Evolutionary conservation across 2,888 invertebrate species (phyloP).

Genomic region (Yponomeuta malinellus): DNA sequence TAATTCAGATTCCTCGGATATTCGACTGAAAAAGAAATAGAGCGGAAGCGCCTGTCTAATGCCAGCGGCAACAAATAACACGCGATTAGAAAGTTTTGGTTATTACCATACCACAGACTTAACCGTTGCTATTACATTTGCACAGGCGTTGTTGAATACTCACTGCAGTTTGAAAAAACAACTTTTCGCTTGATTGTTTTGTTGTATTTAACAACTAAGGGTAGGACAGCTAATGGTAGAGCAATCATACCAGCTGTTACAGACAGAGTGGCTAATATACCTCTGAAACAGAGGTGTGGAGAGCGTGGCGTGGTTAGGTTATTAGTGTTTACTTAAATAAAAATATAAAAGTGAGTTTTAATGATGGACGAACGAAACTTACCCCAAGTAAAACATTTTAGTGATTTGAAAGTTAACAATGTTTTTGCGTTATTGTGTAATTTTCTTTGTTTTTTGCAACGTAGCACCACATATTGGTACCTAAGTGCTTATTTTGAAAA

Average conservation of each 20-base stretch:
- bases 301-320: too few species aligned
- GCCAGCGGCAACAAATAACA: constrained; percentile 1
- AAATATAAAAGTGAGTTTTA: too few species aligned
- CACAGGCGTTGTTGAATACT: constrained; percentile 42
- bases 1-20: constrained; percentile 72
- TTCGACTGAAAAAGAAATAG: constrained; percentile 50
- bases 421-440: too few species aligned
- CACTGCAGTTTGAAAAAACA: constrained; percentile 85
- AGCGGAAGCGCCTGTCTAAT: constrained; percentile 20
- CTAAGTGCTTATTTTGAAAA: too few species aligned
- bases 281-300: too few species aligned
- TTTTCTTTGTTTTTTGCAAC: too few species aligned
- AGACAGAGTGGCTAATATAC: constrained; percentile 39
- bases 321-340: too few species aligned
- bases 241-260: constrained; percentile 66
- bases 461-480: too few species aligned
- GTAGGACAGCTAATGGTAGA: constrained; percentile 79
- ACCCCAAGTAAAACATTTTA: too few species aligned
- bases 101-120: too few species aligned
- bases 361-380: too few species aligned
- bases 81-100: background rate
- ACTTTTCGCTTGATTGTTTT: constrained; percentile 81
- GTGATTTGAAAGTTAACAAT: too few species aligned
- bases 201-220: constrained; percentile 82
- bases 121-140: background rate